Conservation (phyloP, 2,113 vertebrate genomes). For the Cathartes aura region DNA sequence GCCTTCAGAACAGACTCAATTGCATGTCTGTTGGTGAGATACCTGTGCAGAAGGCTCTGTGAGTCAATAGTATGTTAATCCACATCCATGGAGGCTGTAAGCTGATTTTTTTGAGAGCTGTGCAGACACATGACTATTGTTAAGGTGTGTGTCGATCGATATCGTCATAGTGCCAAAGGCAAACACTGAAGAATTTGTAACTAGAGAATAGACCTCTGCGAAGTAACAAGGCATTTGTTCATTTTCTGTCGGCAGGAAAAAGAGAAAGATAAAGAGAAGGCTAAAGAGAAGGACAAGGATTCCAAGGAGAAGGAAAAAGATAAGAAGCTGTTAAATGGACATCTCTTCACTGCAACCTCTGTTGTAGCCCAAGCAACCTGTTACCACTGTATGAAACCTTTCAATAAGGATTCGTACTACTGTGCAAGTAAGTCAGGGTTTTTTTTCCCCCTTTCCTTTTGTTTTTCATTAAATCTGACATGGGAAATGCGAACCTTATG, state of each 20-base stretch:
- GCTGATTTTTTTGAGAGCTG: neutral
- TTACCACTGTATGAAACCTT: conserved; percentile 85
- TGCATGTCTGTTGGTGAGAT: neutral
- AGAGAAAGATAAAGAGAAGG: conserved; percentile 89
- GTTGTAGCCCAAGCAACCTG: conserved; percentile 79
- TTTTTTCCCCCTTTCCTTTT: neutral
- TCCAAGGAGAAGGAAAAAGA: conserved; percentile 89
- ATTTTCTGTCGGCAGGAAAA: conserved; percentile 74
- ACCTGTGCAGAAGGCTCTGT: neutral
- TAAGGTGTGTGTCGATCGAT: neutral
- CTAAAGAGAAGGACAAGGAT: conserved; percentile 88
- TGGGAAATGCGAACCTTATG: neutral
- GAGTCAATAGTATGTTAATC: neutral
- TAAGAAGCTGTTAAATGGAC: conserved; percentile 87
- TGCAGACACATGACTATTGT: conserved; percentile 1
- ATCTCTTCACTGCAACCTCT: conserved; percentile 80
- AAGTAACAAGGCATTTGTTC: neutral
- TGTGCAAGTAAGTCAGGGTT: conserved; percentile 84
- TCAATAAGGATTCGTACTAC: conserved; percentile 86
- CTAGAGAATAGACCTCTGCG: neutral
- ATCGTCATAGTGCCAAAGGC: neutral
- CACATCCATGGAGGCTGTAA: neutral
- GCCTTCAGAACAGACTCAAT: neutral
- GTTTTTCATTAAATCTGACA: neutral
- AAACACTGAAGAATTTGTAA: neutral